phyloP scores from a whole-genome alignment of 35 echinoderm and acorn worm genomes.

The Amphiura filiformis region DNA sequence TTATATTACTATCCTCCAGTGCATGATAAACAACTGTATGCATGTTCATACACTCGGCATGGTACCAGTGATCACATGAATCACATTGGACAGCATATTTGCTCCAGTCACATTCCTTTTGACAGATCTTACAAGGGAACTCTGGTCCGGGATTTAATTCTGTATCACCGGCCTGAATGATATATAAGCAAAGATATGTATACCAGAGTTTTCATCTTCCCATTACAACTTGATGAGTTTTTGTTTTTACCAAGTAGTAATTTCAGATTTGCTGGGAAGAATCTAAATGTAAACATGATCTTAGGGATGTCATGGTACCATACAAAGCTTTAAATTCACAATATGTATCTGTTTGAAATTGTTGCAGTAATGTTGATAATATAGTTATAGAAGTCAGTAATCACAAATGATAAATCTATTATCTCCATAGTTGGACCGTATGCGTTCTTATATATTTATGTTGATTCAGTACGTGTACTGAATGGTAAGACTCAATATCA shows the following conservation, averaged over 20 bases:
- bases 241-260: neutral
- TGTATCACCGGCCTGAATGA: neutral
- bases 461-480: no score
- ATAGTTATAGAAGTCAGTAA: no score
- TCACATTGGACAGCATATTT: conserved; percentile 7
- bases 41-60: conserved; percentile 16
- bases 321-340: neutral
- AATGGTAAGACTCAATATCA: no score
- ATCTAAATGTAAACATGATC: neutral
- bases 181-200: neutral
- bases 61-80: neutral
- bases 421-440: no score
- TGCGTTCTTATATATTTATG: no score
- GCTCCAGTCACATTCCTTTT: neutral
- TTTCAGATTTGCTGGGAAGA: neutral
- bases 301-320: neutral
- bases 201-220: neutral
- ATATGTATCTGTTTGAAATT: no score
- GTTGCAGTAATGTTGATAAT: no score
- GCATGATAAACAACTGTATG: neutral
- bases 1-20: neutral
- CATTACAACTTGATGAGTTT: neutral
- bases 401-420: no score
- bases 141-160: conserved; percentile 13
- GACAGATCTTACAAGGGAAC: conserved; percentile 21